Evolutionary conservation across 2,113 vertebrate genomes (phyloP).

Genomic region (Tympanuchus pallidicinctus): DNA sequence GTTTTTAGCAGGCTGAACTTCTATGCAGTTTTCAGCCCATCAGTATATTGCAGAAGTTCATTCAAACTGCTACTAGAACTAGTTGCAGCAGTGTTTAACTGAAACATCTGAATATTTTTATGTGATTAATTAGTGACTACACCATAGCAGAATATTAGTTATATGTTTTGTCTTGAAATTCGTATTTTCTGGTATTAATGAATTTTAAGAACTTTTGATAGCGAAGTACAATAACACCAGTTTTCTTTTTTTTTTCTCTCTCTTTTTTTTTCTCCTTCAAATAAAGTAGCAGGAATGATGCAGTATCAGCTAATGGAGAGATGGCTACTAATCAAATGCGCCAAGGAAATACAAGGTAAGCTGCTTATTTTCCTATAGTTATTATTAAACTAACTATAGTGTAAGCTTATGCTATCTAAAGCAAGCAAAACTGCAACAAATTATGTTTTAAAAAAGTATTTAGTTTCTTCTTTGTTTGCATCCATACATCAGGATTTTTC

Average conservation of each 20-base stretch:
- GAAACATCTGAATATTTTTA: not conserved
- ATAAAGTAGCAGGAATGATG: constrained; percentile 79
- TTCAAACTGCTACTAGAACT: not conserved
- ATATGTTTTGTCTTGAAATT: not conserved
- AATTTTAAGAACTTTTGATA: not conserved
- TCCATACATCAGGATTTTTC: not conserved
- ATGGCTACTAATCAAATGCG: constrained; percentile 64
- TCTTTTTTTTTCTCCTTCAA: not conserved
- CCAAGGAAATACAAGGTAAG: constrained; percentile 80
- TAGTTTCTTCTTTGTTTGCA: not conserved
- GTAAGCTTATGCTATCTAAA: not conserved
- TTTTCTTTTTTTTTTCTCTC: fast-evolving
- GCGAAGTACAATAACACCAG: not conserved
- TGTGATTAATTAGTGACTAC: not conserved
- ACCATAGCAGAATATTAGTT: not conserved
- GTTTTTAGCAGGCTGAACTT: constrained; percentile 13
- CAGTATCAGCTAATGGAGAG: constrained; percentile 71
- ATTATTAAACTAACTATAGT: not conserved
- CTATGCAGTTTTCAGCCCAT: not conserved
- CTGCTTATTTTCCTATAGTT: not conserved
- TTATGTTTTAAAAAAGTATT: not conserved
- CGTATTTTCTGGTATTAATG: not conserved
- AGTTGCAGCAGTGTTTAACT: not conserved
- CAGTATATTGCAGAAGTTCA: not conserved
- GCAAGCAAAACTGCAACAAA: not conserved